Conservation (phyloP, 37 sponge, comb jelly and placozoan species). For the Petrosia ficiformis region DNA sequence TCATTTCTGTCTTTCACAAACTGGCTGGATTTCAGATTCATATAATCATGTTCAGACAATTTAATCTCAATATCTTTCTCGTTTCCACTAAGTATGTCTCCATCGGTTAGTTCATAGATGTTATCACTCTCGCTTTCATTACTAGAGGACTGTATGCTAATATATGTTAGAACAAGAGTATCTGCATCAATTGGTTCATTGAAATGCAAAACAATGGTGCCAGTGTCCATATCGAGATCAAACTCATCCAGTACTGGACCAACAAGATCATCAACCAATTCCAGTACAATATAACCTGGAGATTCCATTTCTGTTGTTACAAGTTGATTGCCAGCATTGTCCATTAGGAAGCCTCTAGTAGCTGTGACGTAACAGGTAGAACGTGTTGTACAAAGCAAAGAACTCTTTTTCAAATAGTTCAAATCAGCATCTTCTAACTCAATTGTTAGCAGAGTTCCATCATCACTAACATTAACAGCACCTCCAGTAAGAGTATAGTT, state of each 20-base stretch:
- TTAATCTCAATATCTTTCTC: conserved; percentile 37
- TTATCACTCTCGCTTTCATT: conserved; percentile 28
- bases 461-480: not conserved
- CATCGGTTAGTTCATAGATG: conserved; percentile 51
- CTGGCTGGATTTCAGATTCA: conserved; percentile 42
- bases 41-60: conserved; percentile 57
- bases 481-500: conserved; percentile 73
- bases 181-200: conserved; percentile 50
- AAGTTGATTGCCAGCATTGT: conserved; percentile 70
- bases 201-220: conserved; percentile 34
- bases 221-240: conserved; percentile 46
- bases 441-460: conserved; percentile 41
- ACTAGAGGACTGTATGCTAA: conserved; percentile 44
- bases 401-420: conserved; percentile 61
- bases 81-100: conserved; percentile 18
- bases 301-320: conserved; percentile 19
- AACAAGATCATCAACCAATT: conserved; percentile 58
- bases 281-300: conserved; percentile 72
- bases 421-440: conserved; percentile 49
- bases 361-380: conserved; percentile 75
- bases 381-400: conserved; percentile 64
- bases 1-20: conserved; percentile 34
- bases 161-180: conserved; percentile 30
- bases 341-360: conserved; percentile 46
- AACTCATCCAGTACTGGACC: conserved; percentile 62